phyloP scores from a whole-genome alignment of 2,113 vertebrate species.

The Ahaetulla prasina region DNA sequence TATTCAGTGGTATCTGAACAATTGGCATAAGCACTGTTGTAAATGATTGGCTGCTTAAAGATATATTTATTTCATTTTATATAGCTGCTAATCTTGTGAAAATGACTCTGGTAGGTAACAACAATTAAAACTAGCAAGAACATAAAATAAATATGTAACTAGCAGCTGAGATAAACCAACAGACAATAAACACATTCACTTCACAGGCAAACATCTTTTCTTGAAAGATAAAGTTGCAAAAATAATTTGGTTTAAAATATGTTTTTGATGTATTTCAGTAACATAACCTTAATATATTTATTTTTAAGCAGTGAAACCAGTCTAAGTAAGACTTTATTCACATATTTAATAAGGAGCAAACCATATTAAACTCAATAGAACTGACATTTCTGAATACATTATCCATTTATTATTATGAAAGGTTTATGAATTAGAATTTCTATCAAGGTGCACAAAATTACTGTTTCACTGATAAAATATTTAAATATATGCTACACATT shows the following conservation, averaged over 20 bases:
- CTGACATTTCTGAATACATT: not conserved
- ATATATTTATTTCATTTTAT: not conserved
- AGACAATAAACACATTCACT: not conserved
- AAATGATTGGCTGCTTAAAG: not conserved
- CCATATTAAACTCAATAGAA: not conserved
- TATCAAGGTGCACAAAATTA: not conserved
- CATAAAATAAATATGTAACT: not conserved
- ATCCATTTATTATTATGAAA: not conserved
- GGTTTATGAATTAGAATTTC: not conserved
- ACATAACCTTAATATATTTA: not conserved
- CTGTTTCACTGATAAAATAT: not conserved
- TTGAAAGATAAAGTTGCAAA: not conserved
- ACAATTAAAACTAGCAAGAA: not conserved
- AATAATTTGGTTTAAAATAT: not conserved
- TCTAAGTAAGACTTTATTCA: not conserved
- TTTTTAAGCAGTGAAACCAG: not conserved
- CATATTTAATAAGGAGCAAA: not conserved
- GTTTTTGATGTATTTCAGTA: not conserved
- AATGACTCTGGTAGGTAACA: not conserved
- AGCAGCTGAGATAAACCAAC: not conserved
- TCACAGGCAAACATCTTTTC: not conserved
- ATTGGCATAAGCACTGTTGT: not conserved
- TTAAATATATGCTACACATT: not conserved
- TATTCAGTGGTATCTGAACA: not conserved
- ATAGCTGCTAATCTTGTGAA: not conserved